Conservation (phyloP, 2,113 vertebrate genomes). For the Psephotus haematonotus region DNA sequence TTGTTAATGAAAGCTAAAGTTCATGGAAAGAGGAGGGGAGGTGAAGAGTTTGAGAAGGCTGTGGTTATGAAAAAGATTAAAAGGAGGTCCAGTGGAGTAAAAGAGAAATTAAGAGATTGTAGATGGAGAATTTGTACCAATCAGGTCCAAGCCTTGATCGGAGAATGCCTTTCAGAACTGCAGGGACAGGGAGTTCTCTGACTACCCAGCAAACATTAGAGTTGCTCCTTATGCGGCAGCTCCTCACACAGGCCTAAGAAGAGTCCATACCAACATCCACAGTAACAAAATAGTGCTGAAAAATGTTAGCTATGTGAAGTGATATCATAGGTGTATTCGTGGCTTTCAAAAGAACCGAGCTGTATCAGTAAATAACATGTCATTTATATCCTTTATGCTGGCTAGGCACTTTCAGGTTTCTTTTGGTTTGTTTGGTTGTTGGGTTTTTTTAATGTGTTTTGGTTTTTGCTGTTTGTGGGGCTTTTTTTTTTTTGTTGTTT, state of each 20-base stretch:
- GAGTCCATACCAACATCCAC: neutral
- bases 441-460: neutral
- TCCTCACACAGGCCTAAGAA: neutral
- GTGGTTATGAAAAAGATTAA: neutral
- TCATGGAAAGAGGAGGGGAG: neutral
- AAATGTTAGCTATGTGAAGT: neutral
- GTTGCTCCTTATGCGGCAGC: neutral
- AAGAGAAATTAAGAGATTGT: neutral
- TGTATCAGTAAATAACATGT: neutral
- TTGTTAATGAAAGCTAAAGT: neutral
- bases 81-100: neutral
- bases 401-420: neutral
- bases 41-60: neutral
- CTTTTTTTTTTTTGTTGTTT: neutral
- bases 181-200: neutral
- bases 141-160: neutral
- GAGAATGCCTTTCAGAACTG: neutral
- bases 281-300: neutral
- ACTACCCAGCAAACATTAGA: neutral
- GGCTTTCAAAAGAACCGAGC: neutral
- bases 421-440: too few species aligned
- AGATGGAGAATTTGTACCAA: neutral
- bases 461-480: neutral
- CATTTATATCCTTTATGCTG: neutral
- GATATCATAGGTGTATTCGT: neutral